These are phyloP conservation scores for Hyaena hyaena DNA, from an alignment of 2,113 vertebrate species.

Conservation along the genomic window DNA sequence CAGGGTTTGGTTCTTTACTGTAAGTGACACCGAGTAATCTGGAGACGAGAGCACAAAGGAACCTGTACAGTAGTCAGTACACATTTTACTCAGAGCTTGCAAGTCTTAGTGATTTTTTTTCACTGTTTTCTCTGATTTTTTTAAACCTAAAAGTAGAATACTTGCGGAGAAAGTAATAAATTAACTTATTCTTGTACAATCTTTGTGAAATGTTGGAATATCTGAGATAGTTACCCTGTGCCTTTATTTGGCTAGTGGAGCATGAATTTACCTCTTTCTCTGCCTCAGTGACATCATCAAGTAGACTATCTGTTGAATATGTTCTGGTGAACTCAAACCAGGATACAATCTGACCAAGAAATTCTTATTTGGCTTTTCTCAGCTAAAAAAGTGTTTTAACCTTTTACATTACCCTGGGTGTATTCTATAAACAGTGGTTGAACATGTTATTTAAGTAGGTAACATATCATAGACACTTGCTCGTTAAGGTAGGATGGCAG, in stretches of 20 bases:
- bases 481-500: neutral
- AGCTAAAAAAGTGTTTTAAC: neutral
- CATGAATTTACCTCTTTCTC: neutral
- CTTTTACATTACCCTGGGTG: neutral
- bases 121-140: neutral
- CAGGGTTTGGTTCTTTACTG: neutral
- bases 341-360: neutral
- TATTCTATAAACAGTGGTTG: neutral
- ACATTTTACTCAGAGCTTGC: slow-evolving; percentile 9
- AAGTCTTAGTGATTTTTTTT: neutral
- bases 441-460: neutral
- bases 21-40: neutral
- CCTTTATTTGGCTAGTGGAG: neutral
- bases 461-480: neutral
- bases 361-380: neutral
- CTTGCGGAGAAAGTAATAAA: neutral
- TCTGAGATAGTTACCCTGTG: neutral
- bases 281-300: neutral
- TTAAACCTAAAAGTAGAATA: neutral
- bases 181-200: neutral
- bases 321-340: neutral
- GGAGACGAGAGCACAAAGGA: neutral
- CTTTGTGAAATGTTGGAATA: neutral
- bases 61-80: neutral
- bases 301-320: neutral